Percentiles rank a stretch among this genome's conserved stretches.
Conservation (phyloP, 2,888 invertebrate species). For the Drosophila hamatofila region DNA sequence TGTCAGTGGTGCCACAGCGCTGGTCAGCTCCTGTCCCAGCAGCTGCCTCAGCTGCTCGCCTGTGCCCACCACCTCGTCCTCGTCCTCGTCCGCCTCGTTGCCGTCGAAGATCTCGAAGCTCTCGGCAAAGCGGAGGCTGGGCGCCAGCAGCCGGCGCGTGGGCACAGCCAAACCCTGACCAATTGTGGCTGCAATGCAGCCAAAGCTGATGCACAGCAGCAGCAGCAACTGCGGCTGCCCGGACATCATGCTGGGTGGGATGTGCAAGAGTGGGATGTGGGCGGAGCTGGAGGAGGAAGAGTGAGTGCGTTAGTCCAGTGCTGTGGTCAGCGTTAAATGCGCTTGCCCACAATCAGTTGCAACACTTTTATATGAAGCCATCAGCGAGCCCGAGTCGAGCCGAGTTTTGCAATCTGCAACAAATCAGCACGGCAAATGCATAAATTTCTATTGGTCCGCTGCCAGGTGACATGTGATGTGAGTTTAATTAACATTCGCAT, state of each 20-base stretch:
- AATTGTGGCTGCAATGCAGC: slow-evolving; percentile 28
- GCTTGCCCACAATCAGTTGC: slow-evolving; percentile 8
- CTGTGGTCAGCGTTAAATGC: slow-evolving; percentile 40
- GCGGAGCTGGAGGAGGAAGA: not conserved
- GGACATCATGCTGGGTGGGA: slow-evolving; percentile 19
- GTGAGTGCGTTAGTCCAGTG: slow-evolving; percentile 23
- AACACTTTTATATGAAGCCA: slow-evolving; percentile 52
- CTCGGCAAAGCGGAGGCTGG: slow-evolving; percentile 49
- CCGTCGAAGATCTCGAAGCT: slow-evolving; percentile 65
- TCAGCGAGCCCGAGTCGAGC: not conserved
- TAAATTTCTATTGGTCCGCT: slow-evolving; percentile 45
- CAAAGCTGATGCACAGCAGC: slow-evolving; percentile 22
- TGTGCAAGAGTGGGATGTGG: not conserved
- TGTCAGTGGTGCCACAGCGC: slow-evolving; percentile 60
- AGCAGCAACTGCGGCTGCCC: slow-evolving; percentile 29
- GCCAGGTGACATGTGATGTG: slow-evolving; percentile 31
- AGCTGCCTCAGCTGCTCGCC: slow-evolving; percentile 47
- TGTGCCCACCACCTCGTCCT: slow-evolving; percentile 14
- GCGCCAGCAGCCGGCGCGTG: slow-evolving; percentile 44
- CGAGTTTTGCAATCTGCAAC: slow-evolving; percentile 38
- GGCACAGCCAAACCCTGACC: slow-evolving; percentile 37
- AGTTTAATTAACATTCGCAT: slow-evolving; percentile 43
- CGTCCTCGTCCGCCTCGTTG: not conserved
- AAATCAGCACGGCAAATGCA: slow-evolving; percentile 61
- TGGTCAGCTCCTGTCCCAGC: slow-evolving; percentile 50